Conservation (phyloP, 1,140 invertebrate species). For the Lucilia sericata region DNA sequence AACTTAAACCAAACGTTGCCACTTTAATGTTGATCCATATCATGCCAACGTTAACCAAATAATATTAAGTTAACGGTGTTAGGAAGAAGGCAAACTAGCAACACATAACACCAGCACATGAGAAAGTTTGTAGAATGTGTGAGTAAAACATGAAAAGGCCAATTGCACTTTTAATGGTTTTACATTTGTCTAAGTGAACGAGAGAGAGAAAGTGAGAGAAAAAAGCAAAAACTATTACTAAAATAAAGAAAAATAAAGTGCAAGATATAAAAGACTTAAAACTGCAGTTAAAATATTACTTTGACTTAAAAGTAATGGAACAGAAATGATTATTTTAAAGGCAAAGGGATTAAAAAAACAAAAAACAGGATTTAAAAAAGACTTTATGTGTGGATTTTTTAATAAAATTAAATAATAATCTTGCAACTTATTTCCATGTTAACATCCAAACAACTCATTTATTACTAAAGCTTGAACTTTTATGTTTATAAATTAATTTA, state of each 20-base stretch:
- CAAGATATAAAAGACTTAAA: background rate
- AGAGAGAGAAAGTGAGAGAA: background rate
- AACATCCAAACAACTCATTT: too few relatives aligned
- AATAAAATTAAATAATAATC: too few relatives aligned
- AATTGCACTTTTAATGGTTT: constrained; percentile 27
- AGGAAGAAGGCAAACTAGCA: background rate
- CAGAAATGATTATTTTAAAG: background rate
- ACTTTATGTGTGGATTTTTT: too few relatives aligned
- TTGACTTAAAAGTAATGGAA: background rate
- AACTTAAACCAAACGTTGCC: constrained; percentile 14
- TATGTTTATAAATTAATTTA: too few relatives aligned
- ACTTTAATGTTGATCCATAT: constrained; percentile 16
- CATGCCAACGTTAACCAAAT: background rate
- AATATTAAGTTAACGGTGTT: background rate
- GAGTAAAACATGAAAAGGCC: constrained; percentile 22
- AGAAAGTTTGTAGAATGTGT: background rate
- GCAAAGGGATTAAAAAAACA: too few relatives aligned
- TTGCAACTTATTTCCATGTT: too few relatives aligned
- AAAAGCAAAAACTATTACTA: background rate
- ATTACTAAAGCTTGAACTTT: too few relatives aligned
- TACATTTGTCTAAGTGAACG: background rate
- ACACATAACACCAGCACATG: background rate
- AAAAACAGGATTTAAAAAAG: too few relatives aligned
- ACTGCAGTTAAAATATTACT: background rate
- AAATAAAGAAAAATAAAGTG: background rate